phyloP scores from a whole-genome alignment of 1,140 invertebrate species.

The Zaprionus gabonicus region DNA sequence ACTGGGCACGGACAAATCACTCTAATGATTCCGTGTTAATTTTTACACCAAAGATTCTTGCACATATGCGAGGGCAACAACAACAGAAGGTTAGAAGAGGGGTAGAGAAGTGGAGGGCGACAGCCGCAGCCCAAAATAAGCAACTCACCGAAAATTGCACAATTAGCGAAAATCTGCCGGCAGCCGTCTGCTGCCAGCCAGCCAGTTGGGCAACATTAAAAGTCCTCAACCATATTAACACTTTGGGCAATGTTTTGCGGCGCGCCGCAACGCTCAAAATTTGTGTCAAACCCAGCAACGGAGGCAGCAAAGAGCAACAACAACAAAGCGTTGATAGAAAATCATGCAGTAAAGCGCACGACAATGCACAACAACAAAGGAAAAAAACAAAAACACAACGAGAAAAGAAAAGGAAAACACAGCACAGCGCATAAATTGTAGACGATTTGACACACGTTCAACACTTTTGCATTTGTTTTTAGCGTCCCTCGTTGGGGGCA shows the following conservation, averaged over 20 bases:
- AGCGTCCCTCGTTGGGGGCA: constrained; percentile 42
- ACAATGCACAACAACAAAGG: constrained; percentile 38
- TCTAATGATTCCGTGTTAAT: constrained; percentile 70
- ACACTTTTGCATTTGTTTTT: constrained; percentile 27
- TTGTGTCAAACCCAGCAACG: constrained; percentile 64
- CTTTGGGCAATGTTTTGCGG: constrained; percentile 78
- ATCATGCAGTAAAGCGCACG: constrained; percentile 72
- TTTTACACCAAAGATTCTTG: constrained; percentile 78
- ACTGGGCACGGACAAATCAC: constrained; percentile 28
- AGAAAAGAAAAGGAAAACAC: constrained; percentile 28
- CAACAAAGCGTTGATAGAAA: constrained; percentile 47
- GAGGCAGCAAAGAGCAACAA: constrained; percentile 19
- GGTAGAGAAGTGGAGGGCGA: neutral
- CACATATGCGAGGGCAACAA: constrained; percentile 37
- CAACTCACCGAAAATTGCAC: constrained; percentile 75
- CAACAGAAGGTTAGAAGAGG: constrained; percentile 17
- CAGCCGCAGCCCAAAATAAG: constrained; percentile 45
- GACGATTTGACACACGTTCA: constrained; percentile 40
- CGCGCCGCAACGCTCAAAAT: constrained; percentile 71
- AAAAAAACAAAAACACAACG: constrained; percentile 22
- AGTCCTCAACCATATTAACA: constrained; percentile 83
- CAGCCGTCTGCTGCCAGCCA: constrained; percentile 30
- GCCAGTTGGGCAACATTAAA: constrained; percentile 74
- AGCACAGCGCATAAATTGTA: constrained; percentile 62
- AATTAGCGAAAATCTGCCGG: constrained; percentile 67